These are phyloP conservation scores for Loriculus beryllinus DNA, from an alignment of 2,797 vertebrate species.

Conservation along the genomic window DNA sequence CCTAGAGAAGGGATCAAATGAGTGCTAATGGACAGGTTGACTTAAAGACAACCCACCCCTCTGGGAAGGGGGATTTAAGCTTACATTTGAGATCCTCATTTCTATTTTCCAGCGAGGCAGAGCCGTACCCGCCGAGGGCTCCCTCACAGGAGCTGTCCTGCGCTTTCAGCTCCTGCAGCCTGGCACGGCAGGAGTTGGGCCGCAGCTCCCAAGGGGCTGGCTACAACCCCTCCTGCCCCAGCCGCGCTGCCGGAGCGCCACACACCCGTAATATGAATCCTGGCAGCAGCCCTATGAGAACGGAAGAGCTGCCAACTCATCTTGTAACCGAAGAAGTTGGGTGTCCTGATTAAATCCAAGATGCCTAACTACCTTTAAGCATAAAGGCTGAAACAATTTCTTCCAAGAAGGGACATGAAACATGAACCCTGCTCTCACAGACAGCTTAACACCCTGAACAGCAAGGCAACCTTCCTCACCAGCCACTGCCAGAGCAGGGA, in stretches of 20 bases:
- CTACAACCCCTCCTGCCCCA: not conserved
- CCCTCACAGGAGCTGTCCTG: conserved; percentile 65
- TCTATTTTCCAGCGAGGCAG: not conserved
- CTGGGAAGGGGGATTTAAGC: not conserved
- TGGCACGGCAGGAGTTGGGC: not conserved
- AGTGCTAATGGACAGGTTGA: not conserved
- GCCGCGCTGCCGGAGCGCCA: accelerated
- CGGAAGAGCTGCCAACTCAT: not conserved
- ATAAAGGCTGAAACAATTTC: not conserved
- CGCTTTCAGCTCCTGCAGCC: conserved; percentile 33
- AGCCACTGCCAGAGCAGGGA: not conserved
- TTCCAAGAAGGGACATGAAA: not conserved
- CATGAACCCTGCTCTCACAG: not conserved
- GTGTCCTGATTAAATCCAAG: conserved; percentile 6
- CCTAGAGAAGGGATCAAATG: not conserved
- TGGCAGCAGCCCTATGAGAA: not conserved
- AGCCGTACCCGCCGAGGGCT: accelerated
- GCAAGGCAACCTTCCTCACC: not conserved
- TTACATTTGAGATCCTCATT: not conserved
- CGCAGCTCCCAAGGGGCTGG: not conserved
- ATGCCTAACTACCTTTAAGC: not conserved
- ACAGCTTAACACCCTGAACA: not conserved
- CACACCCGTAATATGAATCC: not conserved
- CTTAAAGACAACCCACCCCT: not conserved
- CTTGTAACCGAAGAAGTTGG: not conserved